Evolutionary conservation across 1,140 invertebrate genomes (phyloP).

Genomic region (Chymomyza costata): DNA sequence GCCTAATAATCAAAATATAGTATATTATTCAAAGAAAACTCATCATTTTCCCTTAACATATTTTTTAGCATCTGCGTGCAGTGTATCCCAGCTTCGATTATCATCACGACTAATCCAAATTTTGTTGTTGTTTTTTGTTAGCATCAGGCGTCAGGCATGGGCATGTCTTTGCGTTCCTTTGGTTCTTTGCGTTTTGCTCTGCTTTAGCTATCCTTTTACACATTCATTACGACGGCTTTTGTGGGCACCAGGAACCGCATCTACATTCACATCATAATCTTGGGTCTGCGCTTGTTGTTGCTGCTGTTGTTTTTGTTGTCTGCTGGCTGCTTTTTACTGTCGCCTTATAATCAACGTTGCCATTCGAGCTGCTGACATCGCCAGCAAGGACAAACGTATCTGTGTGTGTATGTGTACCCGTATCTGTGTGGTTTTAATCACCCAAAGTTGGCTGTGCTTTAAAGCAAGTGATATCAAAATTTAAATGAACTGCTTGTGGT

Average conservation of each 20-base stretch:
- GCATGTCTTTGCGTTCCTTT: constrained; percentile 24
- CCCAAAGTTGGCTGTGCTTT: constrained; percentile 20
- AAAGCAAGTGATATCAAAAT: constrained; percentile 34
- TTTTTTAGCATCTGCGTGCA: no score
- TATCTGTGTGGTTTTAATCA: constrained; percentile 6
- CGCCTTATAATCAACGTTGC: constrained; percentile 61
- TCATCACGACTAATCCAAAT: no score
- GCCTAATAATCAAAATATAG: no score
- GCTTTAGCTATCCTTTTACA: constrained; percentile 56
- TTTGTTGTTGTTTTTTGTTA: no score
- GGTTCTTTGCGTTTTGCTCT: background rate
- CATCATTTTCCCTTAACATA: no score
- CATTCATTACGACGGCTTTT: constrained; percentile 63
- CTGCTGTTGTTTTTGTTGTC: constrained; percentile 15
- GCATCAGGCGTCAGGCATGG: constrained; percentile 2
- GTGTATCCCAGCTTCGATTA: no score
- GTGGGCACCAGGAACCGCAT: constrained; percentile 25
- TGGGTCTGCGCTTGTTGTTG: background rate
- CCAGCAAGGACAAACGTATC: background rate
- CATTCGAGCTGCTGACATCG: constrained; percentile 46
- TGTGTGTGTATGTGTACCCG: constrained; percentile 15
- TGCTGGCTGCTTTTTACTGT: no score
- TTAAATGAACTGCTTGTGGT: constrained; percentile 34
- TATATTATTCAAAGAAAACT: no score
- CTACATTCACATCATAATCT: constrained; percentile 41